Evolutionary conservation across 1,140 invertebrate species (phyloP).

Genomic region (Helicoverpa armigera): DNA sequence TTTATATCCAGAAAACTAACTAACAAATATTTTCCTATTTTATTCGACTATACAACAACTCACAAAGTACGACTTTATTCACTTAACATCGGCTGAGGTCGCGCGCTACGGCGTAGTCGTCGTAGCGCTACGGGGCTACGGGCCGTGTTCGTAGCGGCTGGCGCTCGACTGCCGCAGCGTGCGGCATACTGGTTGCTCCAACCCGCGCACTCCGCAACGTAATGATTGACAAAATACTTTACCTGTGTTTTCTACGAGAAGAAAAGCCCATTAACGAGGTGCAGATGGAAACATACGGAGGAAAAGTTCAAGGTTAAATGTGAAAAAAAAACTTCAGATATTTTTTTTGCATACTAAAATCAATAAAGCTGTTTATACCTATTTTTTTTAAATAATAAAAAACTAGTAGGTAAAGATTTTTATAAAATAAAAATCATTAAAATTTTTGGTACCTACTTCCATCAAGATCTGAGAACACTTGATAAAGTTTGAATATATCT

Average conservation of each 20-base stretch:
- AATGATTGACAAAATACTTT: constrained; percentile 85
- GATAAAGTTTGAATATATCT: too few species aligned
- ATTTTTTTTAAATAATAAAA: too few species aligned
- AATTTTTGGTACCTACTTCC: too few species aligned
- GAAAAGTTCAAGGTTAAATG: background rate
- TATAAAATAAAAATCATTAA: too few species aligned
- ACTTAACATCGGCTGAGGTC: constrained; percentile 39
- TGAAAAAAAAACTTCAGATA: too few species aligned
- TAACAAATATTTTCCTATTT: background rate
- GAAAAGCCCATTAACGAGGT: constrained; percentile 66
- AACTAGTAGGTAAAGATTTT: too few species aligned
- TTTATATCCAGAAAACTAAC: background rate
- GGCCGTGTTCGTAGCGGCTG: constrained; percentile 62
- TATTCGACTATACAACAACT: background rate
- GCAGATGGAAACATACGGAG: constrained; percentile 37
- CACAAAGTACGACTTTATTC: constrained; percentile 36
- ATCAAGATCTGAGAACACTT: too few species aligned
- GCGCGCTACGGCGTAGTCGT: constrained; percentile 51
- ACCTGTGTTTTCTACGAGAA: constrained; percentile 79
- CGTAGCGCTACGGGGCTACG: constrained; percentile 57
- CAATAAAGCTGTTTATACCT: too few species aligned
- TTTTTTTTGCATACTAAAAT: too few species aligned
- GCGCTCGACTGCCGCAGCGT: constrained; percentile 79
- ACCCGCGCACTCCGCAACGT: constrained; percentile 73
- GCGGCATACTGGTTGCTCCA: constrained; percentile 62